These are phyloP conservation scores for Phortica okadai DNA, from an alignment of 2,888 invertebrate species.

Conservation along the genomic window DNA sequence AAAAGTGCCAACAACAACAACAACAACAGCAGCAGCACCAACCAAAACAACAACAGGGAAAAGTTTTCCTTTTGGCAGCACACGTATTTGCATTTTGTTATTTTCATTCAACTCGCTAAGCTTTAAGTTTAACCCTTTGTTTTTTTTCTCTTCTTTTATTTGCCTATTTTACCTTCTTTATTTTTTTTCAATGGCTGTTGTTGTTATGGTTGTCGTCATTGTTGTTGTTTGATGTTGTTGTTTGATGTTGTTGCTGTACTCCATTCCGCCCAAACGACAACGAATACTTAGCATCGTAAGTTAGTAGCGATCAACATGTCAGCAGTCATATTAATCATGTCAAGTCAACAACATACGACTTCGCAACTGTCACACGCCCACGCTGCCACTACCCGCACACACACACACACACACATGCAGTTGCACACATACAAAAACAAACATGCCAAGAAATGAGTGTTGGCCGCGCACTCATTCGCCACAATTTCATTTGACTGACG, in stretches of 20 bases:
- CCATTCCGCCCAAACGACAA: background rate
- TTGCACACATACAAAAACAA: conserved; percentile 39
- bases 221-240: no score
- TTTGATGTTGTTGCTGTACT: background rate
- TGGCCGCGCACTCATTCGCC: no score
- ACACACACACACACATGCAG: conserved; percentile 30
- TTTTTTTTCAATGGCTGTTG: conserved; percentile 2
- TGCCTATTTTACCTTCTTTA: conserved; percentile 3
- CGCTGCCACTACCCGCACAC: background rate
- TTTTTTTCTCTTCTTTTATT: conserved; percentile 10
- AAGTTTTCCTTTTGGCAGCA: background rate
- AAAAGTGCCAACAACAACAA: conserved; percentile 2
- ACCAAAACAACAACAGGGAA: background rate
- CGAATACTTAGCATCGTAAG: conserved; percentile 51
- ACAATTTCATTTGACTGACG: background rate
- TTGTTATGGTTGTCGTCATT: no score
- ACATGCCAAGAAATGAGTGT: conserved; percentile 39
- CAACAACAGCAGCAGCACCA: background rate
- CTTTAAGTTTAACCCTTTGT: conserved; percentile 32
- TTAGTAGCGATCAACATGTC: conserved; percentile 68
- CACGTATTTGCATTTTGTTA: background rate
- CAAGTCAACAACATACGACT: conserved; percentile 57
- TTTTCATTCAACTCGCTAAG: conserved; percentile 17
- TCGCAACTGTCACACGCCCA: conserved; percentile 12
- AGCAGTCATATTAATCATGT: conserved; percentile 73